These are phyloP conservation scores for Liopterus haemorrhoidalis DNA, from an alignment of 2,888 invertebrate species.

Conservation along the genomic window DNA sequence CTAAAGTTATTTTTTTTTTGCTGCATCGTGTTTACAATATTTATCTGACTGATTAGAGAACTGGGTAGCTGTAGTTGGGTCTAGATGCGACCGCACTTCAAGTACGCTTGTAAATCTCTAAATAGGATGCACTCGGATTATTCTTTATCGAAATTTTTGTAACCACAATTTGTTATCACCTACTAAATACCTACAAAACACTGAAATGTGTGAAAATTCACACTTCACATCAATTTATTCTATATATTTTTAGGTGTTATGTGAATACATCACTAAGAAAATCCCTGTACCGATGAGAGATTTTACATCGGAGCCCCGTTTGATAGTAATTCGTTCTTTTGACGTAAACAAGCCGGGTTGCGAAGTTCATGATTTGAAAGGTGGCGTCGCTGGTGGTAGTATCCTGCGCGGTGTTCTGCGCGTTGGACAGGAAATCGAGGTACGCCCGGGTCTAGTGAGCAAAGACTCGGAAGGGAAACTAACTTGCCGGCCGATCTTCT, in stretches of 20 bases:
- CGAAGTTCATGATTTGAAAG: slow-evolving; percentile 95
- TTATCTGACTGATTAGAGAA: too few species aligned
- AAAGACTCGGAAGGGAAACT: slow-evolving; percentile 94
- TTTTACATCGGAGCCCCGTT: slow-evolving; percentile 88
- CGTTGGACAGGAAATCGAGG: slow-evolving; percentile 99
- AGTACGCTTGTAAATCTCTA: too few species aligned
- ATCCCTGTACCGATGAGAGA: slow-evolving; percentile 95
- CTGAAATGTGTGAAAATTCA: too few species aligned
- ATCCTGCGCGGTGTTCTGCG: slow-evolving; percentile 92
- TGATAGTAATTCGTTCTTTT: slow-evolving; percentile 95
- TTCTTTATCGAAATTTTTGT: too few species aligned
- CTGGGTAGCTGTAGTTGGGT: too few species aligned
- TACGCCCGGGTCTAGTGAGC: slow-evolving; percentile 93
- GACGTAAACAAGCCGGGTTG: slow-evolving; percentile 99
- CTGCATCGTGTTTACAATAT: too few species aligned
- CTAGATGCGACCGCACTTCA: too few species aligned
- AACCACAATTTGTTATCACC: too few species aligned
- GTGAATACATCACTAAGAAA: slow-evolving; percentile 97
- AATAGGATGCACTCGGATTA: too few species aligned
- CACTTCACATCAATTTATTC: too few species aligned
- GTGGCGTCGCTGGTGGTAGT: slow-evolving; percentile 98
- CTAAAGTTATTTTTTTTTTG: too few species aligned
- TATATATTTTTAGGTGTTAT: slow-evolving; percentile 60
- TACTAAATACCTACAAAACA: too few species aligned
- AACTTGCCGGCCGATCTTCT: slow-evolving; percentile 94